phyloP scores from a whole-genome alignment of 2,888 invertebrate species.

The Lasioglossum malachurum region DNA sequence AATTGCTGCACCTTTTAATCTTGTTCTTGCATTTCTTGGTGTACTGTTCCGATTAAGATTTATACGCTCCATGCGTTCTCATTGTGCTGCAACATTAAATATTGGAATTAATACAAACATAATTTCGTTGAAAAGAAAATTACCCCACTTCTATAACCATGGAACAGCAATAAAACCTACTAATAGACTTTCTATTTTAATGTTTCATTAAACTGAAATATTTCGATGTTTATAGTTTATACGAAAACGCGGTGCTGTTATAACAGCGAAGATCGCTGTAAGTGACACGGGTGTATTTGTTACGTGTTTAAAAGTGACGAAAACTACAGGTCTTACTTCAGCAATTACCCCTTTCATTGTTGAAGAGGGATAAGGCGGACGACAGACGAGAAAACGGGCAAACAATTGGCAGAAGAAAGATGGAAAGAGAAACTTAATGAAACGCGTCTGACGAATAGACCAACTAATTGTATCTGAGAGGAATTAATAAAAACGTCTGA shows the following conservation, averaged over 20 bases:
- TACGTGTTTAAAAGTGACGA: constrained; percentile 25
- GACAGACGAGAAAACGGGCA: constrained; percentile 69
- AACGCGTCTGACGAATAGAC: constrained; percentile 84
- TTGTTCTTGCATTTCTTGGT: not conserved
- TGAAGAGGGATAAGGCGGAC: constrained; percentile 50
- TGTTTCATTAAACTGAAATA: not conserved
- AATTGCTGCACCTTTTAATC: not conserved
- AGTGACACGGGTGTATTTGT: constrained; percentile 6
- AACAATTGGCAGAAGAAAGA: constrained; percentile 70
- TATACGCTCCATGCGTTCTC: not conserved
- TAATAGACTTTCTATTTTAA: not conserved
- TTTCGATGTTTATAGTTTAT: not conserved
- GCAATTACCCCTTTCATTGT: constrained; percentile 31
- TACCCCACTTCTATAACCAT: not conserved
- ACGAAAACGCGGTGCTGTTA: not conserved
- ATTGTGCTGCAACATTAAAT: not conserved
- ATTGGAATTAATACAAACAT: not conserved
- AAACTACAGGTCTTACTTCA: constrained; percentile 17
- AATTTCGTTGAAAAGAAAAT: too few species aligned
- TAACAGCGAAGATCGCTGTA: not conserved
- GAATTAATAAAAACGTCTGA: constrained; percentile 84
- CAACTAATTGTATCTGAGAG: constrained; percentile 85
- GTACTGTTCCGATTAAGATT: not conserved
- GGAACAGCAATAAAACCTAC: not conserved
- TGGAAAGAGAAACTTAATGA: constrained; percentile 81